phyloP scores from a whole-genome alignment of 37 sponge, comb jelly and placozoan genomes.

The Mnemiopsis leidyi region DNA sequence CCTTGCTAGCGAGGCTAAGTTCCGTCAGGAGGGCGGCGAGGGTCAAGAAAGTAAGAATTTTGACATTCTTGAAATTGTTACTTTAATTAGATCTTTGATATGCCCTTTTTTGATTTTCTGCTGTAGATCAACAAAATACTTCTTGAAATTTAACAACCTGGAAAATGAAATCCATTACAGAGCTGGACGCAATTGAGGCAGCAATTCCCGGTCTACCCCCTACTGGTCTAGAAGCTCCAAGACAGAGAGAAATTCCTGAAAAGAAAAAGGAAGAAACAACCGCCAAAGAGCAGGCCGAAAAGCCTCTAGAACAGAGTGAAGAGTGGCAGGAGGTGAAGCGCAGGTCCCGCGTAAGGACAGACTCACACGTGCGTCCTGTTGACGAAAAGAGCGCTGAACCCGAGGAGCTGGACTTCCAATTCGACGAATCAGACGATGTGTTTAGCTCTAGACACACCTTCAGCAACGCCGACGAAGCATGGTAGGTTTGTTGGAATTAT shows the following conservation, averaged over 20 bases:
- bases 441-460: conserved; percentile 51
- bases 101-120: too few species aligned
- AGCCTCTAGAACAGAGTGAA: not conserved
- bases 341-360: conserved; percentile 21
- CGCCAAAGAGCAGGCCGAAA: not conserved
- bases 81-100: too few species aligned
- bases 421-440: conserved; percentile 40
- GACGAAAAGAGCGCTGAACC: conserved; percentile 12
- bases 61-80: too few species aligned
- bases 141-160: too few species aligned
- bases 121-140: too few species aligned
- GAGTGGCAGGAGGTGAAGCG: conserved; percentile 64
- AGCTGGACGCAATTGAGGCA: conserved; percentile 32
- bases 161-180: too few species aligned
- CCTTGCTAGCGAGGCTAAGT: conserved; percentile 67
- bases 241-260: not conserved
- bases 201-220: conserved; percentile 31
- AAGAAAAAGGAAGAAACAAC: not conserved
- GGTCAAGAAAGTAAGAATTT: not conserved
- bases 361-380: not conserved
- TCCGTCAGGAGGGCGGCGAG: not conserved
- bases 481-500: not conserved
- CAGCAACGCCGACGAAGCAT: conserved; percentile 43
- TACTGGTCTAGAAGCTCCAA: not conserved
- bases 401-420: conserved; percentile 60